Evolutionary conservation across 2,888 invertebrate species (phyloP), one percentile per base, ranked within the genome.

Genomic region (Papilio demoleus): DNA sequence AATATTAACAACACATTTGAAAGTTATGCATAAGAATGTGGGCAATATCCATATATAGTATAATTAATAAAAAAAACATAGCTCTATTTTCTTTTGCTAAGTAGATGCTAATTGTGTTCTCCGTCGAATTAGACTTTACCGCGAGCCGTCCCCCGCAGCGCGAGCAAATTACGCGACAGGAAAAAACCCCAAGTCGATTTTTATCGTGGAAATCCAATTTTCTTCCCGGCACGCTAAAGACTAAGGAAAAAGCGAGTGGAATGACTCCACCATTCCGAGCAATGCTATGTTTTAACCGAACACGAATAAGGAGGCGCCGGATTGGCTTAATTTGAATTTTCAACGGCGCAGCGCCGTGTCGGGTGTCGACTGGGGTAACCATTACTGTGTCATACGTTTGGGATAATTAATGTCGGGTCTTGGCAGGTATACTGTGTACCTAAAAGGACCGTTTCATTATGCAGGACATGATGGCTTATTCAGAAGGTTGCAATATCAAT

Each of bases 131-230:
- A 85, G 83, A 83, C 85, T 84, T 84, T 81, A 76, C 83, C 78
- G 76, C 77, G 76, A 75, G 78, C 42, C 45, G 31, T 64, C 64
- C 68, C 68, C 64, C 17, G 59, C 59, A 59, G 59, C 75, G 82
- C 79, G 80, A 81, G 87, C 86, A 88, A 90, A 91, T 90, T 88
- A 90, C 87, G 83, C 86, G 81, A 81, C 77, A 82, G 85, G 87
- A 86, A 88, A 89, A 83, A 53, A 53, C 27, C 83, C 81, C 84
- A 86, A 88, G 88, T 88, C 88, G 92, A 92, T 92, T 92, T 31
- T 92, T 91, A 92, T 91, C 92, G 88, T 89, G 91, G 88, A 92
- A 91, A 92, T 90, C 90, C 92, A 92, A 92, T 92, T 92, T 92
- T 92, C 92, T 90, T 90, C 90, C 89, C 88, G 80, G 90, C 91